Evolutionary conservation across 2,113 vertebrate genomes (phyloP).

Genomic region (Brachyistius frenatus): DNA sequence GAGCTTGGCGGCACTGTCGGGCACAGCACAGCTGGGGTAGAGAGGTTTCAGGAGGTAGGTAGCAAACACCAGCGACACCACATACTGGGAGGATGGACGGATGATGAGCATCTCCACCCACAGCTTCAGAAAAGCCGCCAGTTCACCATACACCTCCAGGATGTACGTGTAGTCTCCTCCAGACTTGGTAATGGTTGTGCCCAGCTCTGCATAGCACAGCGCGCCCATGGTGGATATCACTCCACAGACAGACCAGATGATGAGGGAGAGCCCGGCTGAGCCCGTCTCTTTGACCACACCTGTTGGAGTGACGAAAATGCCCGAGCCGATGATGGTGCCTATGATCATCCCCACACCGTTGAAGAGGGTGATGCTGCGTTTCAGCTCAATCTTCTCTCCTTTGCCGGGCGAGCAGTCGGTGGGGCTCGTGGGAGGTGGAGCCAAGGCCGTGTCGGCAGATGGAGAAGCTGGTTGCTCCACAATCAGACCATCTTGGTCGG

Average conservation of each 20-base stretch:
- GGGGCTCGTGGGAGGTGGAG: conserved; percentile 13
- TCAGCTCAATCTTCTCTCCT: conserved; percentile 76
- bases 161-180: conserved; percentile 86
- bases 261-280: conserved; percentile 80
- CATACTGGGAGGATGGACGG: conserved; percentile 83
- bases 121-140: conserved; percentile 83
- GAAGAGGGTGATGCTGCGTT: conserved; percentile 84
- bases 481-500: conserved; percentile 58
- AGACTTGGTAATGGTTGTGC: conserved; percentile 83
- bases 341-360: conserved; percentile 85
- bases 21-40: conserved; percentile 78
- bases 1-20: conserved; percentile 79
- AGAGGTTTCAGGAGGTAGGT: conserved; percentile 84
- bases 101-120: conserved; percentile 88
- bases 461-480: conserved; percentile 56
- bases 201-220: conserved; percentile 84
- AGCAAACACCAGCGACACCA: conserved; percentile 84
- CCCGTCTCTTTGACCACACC: conserved; percentile 82
- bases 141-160: conserved; percentile 82
- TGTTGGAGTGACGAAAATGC: conserved; percentile 83
- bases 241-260: conserved; percentile 81
- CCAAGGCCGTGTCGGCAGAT: conserved; percentile 45
- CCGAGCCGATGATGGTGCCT: conserved; percentile 85
- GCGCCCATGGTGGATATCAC: conserved; percentile 84
- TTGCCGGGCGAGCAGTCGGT: conserved; percentile 11